Evolutionary conservation across 1,140 invertebrate species (phyloP).

Genomic region (Laodelphax striatellus): DNA sequence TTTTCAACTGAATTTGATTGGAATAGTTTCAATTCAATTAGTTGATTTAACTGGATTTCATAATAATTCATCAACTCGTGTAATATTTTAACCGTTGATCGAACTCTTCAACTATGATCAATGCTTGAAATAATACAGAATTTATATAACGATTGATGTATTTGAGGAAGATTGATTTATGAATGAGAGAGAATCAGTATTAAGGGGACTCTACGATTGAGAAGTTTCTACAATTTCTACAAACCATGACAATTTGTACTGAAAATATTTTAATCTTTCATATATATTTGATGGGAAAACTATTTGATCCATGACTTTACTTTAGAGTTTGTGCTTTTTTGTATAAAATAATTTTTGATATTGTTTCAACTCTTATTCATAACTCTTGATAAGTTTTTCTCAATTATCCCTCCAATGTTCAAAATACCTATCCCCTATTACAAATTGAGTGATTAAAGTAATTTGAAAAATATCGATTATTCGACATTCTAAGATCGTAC

Average conservation of each 20-base stretch:
- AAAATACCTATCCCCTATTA: too few relatives aligned
- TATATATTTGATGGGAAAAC: conserved; percentile 9
- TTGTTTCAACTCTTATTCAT: too few relatives aligned
- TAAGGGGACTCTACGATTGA: not conserved
- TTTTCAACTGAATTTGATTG: not conserved
- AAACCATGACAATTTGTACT: not conserved
- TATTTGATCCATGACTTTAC: not conserved
- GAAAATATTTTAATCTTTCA: not conserved
- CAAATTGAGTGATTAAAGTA: too few relatives aligned
- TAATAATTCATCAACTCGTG: not conserved
- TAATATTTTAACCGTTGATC: conserved; percentile 15
- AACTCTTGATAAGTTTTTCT: too few relatives aligned
- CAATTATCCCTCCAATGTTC: too few relatives aligned
- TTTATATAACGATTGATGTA: not conserved
- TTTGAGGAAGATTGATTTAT: not conserved
- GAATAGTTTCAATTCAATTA: not conserved
- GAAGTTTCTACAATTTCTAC: not conserved
- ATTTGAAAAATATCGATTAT: too few relatives aligned
- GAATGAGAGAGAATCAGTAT: not conserved
- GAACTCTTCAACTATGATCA: not conserved
- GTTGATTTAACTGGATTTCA: not conserved
- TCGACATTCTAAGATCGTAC: too few relatives aligned
- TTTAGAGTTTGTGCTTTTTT: too few relatives aligned
- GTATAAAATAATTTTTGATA: too few relatives aligned
- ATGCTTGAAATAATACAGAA: conserved; percentile 9